phyloP scores from a whole-genome alignment of 2,888 invertebrate genomes.

The Gryllus longicercus region DNA sequence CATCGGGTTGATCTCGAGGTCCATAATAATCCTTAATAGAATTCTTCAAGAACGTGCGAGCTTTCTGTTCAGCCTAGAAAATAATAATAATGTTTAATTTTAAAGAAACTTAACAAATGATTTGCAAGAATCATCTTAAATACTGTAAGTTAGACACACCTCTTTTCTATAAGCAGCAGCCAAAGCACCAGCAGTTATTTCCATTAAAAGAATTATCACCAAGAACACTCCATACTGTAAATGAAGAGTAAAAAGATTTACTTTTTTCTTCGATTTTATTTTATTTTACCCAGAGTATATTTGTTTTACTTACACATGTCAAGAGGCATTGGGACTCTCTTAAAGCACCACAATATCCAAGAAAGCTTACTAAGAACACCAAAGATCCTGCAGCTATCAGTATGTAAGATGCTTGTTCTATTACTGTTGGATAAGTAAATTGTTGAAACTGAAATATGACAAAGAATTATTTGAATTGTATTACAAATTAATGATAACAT shows the following conservation, averaged over 20 bases:
- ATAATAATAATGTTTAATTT: neutral
- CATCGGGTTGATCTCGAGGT: constrained; percentile 56
- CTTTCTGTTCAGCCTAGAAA: constrained; percentile 57
- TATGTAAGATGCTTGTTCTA: constrained; percentile 65
- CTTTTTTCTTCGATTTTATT: neutral
- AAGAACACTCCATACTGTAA: constrained; percentile 67
- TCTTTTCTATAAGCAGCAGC: constrained; percentile 62
- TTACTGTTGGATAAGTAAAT: constrained; percentile 59
- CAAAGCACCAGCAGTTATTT: constrained; percentile 63
- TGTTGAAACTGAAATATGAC: constrained; percentile 48
- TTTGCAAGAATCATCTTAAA: neutral
- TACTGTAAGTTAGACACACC: constrained; percentile 46
- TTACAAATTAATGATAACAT: too few relatives aligned
- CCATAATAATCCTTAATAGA: constrained; percentile 58
- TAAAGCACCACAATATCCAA: constrained; percentile 68
- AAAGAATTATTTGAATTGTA: too few relatives aligned
- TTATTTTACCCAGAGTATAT: neutral
- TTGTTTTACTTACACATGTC: constrained; percentile 58
- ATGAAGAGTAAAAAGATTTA: constrained; percentile 38
- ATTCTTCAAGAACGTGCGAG: constrained; percentile 57
- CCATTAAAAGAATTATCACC: constrained; percentile 60
- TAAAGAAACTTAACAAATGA: neutral
- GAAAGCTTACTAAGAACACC: constrained; percentile 67
- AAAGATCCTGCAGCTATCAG: constrained; percentile 65
- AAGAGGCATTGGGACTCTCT: constrained; percentile 65